Evolutionary conservation across 1,140 invertebrate genomes (phyloP), one percentile per base, ranked within the genome.

Genomic region (Colletes gigas): DNA sequence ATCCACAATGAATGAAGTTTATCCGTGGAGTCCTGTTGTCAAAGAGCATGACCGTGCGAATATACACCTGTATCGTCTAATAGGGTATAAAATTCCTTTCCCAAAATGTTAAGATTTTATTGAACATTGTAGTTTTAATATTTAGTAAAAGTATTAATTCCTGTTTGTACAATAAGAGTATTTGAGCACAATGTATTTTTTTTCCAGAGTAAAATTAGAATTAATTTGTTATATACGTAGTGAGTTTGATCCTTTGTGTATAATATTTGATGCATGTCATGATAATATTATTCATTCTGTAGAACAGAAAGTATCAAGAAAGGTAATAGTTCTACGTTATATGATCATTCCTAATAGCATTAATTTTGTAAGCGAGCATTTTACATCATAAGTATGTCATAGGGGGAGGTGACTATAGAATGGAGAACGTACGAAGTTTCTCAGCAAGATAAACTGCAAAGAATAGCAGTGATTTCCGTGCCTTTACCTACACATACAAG

Each of bases 21-120:
- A 96, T 92, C 97, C 97, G 12, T 97, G 97, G 97, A 96, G 96
- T 91, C 97, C 97, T 47, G 94, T 96, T 74, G 94, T 96, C 30
- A 96, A 96, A 90, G 97, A 97, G 90, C 95, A 96, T 86, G 96
- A 97, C 92, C 94, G 96, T 85, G 96, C 97, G 52, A 97, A 97
- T 93, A 94, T 97, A 74, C 96, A 97, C 91, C 93, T 97, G 5
- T 96, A 97, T 85, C 94, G 94, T 79, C 85, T 96, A 55, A 93
- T 90, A 79, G 93, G 94, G 94, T 94, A 90, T 82, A 81, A 74
- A 72, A 9, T 44, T 54, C 60, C 41, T 17, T 50, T 10, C 6
- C 19, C 7, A 1, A 44, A 30, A 15, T 17, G 1, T 14, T 73
- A 44, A 39, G 52, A 57, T 59, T 59, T 60, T 50, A 9, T 69